phyloP scores from a whole-genome alignment of 2,888 invertebrate genomes.

The Adelognathus sp. region DNA sequence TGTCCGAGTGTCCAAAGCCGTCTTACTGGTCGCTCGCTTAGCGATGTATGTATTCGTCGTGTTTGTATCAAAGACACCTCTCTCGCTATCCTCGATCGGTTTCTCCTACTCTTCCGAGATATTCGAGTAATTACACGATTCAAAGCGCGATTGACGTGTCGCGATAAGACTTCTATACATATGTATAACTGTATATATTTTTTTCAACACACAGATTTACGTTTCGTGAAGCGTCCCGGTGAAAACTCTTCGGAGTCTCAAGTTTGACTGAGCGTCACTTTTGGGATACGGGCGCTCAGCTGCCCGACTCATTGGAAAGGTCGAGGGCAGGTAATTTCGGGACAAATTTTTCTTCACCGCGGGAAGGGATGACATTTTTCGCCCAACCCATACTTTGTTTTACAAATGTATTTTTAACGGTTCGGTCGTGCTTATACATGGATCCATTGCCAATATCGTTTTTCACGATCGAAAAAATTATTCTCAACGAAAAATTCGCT shows the following conservation, averaged over 20 bases:
- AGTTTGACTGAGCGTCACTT: conserved; percentile 21
- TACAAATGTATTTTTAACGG: too few relatives aligned
- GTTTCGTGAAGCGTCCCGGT: not conserved
- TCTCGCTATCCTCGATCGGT: not conserved
- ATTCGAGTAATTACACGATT: not conserved
- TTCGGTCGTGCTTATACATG: too few relatives aligned
- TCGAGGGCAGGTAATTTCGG: not conserved
- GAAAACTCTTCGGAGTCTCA: conserved; percentile 9
- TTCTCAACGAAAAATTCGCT: too few relatives aligned
- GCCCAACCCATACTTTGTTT: too few relatives aligned
- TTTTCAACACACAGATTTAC: not conserved
- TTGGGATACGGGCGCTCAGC: not conserved
- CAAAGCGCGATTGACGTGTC: not conserved
- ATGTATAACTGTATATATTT: too few relatives aligned
- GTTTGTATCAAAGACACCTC: not conserved
- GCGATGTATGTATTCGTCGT: not conserved
- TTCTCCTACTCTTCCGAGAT: not conserved
- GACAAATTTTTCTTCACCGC: too few relatives aligned
- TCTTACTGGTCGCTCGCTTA: conserved; percentile 23
- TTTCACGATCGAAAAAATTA: too few relatives aligned
- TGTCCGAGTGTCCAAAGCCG: conserved; percentile 30
- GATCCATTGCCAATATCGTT: too few relatives aligned
- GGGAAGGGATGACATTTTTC: too few relatives aligned
- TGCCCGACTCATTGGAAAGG: not conserved
- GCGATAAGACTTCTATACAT: too few relatives aligned